These are phyloP conservation scores for Clarias macrocephalus DNA, from an alignment of 2,113 vertebrate species.

Conservation along the genomic window DNA sequence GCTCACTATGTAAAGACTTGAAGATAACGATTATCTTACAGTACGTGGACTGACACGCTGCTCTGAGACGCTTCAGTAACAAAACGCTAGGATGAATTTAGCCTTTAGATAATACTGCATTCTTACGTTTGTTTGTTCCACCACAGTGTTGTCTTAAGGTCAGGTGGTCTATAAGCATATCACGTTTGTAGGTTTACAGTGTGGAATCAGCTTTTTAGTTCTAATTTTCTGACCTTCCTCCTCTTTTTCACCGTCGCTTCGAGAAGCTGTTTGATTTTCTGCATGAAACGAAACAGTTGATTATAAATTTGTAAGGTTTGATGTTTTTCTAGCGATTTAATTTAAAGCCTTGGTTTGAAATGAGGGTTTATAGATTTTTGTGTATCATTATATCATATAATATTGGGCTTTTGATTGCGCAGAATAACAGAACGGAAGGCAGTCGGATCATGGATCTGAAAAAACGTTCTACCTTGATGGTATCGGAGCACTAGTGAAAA, in stretches of 20 bases:
- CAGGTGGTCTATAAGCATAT: slow-evolving; percentile 40
- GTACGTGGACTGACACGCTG: neutral
- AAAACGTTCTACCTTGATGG: too few species aligned
- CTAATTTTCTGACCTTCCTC: neutral
- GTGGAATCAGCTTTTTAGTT: slow-evolving; percentile 55
- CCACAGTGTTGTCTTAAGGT: slow-evolving; percentile 68
- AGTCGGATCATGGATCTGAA: too few species aligned
- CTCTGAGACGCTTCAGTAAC: neutral
- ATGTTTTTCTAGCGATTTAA: neutral
- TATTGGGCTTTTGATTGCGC: too few species aligned
- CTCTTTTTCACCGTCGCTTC: slow-evolving; percentile 25
- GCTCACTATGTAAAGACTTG: neutral
- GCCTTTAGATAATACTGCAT: neutral
- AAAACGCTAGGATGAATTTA: neutral
- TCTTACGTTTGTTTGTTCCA: slow-evolving; percentile 4
- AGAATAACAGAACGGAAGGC: too few species aligned
- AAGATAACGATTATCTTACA: neutral
- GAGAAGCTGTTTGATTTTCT: slow-evolving; percentile 31
- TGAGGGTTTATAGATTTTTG: slow-evolving; percentile 43
- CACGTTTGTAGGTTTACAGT: slow-evolving; percentile 52
- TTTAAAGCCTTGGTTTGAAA: slow-evolving; percentile 29
- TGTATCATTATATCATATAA: too few species aligned
- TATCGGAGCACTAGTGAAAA: too few species aligned
- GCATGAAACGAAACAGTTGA: slow-evolving; percentile 25
- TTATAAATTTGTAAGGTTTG: slow-evolving; percentile 24